Evolutionary conservation across 1,140 invertebrate species (phyloP), one percentile per base, ranked within the genome.

Genomic region (Drosophila nigromelanica): DNA sequence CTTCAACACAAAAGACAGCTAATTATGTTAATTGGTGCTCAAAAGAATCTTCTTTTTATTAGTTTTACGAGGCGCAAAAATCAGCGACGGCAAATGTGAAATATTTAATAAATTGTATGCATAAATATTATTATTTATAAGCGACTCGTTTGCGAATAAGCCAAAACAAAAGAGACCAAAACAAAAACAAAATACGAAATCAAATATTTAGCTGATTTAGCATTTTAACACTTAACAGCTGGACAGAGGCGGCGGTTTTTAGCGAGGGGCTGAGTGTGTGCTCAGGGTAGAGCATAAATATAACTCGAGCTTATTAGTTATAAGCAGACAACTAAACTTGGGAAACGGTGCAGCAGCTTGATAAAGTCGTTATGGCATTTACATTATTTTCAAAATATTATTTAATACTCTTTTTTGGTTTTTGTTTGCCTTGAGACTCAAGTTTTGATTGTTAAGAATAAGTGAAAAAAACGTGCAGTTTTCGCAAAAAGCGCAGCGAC

Each of bases 41-140:
- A 10, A 61, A 76, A 86, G 81, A 35, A 35, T 35, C 33, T 7
- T 8, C 8, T 81, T 80, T 68, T 89, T 89, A 89, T 82, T 87
- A 82, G 82, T 87, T 87, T 89, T 71, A 87, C 55, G 82, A 87
- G 76, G 72, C 75, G 82, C 82, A 87, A 87, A 87, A 64, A 70
- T 87, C 61, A 77, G 83, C 83, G 76, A 83, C 76, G 83, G 79
- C 72, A 62, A 73, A 66, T 27, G 37, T 18, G 30, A 24, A 59
- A 63, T 69, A 51, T 69, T 79, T 80, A 80, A 68, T 67, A 76
- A 77, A 78, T 60, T 67, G 76, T 45, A 43, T 71, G 52, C 61
- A 68, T 78, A 59, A 66, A 52, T 70, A 51, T 47, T 60, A 54
- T 58, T 68, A 66, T 35, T 35, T 68, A 62, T 33, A 51, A 33